Evolutionary conservation across 2,113 vertebrate genomes (phyloP), one percentile per base, ranked within the genome.

Genomic region (Poicephalus gulielmi): DNA sequence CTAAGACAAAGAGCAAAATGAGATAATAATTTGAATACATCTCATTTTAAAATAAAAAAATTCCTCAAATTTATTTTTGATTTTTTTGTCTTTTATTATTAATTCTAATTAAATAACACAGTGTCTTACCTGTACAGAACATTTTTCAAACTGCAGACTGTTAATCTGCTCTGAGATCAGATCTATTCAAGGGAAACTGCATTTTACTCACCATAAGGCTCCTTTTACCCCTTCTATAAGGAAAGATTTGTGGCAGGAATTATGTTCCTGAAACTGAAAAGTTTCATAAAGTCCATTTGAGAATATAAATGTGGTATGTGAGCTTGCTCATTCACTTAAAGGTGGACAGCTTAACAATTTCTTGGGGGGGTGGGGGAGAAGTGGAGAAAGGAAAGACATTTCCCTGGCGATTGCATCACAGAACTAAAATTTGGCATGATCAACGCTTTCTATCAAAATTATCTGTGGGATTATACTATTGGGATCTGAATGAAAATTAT

Each of bases 351-450:
- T 53, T 82, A 77, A 23, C 3, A 6, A 17, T 16, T 46, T 50
- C 25, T 4, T 13, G 12, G 4, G 13, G 3, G 6, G 3, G 37
- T 37, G 8, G 2, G 5, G 31, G 7, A 39, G 37, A 39, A 39
- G 22, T 47, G 4, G 19, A 41, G 17, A 50, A 43, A 66, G 16
- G 41, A 62, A 71, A 75, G 1, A 2, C 11, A n/a, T 49, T 83
- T 83, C 20, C 28, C 5, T 67, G 50, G 33, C 30, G 7, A 55
- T 11, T 44, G 17, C 6, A 44, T 63, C 27, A n/a, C 46, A 63
- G 16, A 57, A 82, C 2, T 27, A 35, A 90, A 87, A 69, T 60
- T 41, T 80, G 10, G 14, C 19, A 43, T 55, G 6, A 60, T 39
- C 23, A 28, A 60, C 37, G 13, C 8, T 41, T 24, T 64, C 7